Evolutionary conservation across 2,888 invertebrate species (phyloP).

Genomic region (Sminthurides aquaticus): DNA sequence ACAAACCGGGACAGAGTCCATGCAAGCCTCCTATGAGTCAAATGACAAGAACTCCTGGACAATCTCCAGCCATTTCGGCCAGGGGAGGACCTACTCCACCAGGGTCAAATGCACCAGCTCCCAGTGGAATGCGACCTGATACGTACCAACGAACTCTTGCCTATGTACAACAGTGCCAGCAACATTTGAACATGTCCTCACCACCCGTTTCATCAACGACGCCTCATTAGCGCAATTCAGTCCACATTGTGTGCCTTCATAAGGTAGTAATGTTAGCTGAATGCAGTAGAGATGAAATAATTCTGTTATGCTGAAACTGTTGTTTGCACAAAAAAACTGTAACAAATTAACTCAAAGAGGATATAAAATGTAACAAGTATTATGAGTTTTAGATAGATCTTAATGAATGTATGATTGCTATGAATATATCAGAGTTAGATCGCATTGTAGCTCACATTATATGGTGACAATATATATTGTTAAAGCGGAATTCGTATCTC

Average conservation of each 20-base stretch:
- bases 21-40: slow-evolving; percentile 17
- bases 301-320: neutral
- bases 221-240: neutral
- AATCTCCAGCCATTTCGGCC: slow-evolving; percentile 7
- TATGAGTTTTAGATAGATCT: no score
- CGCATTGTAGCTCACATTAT: no score
- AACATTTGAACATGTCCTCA: slow-evolving; percentile 9
- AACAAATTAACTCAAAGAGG: neutral
- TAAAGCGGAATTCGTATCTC: no score
- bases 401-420: no score
- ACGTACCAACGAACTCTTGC: slow-evolving; percentile 82
- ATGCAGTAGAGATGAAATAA: neutral
- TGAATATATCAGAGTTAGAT: no score
- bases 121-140: slow-evolving; percentile 65
- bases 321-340: slow-evolving; percentile 4
- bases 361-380: neutral
- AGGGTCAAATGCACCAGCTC: neutral
- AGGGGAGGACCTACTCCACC: slow-evolving; percentile 3
- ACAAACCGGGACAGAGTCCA: slow-evolving; percentile 15
- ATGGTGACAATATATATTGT: no score
- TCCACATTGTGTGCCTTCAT: neutral
- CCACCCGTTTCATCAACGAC: slow-evolving; percentile 17
- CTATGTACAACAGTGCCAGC: slow-evolving; percentile 75
- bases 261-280: neutral
- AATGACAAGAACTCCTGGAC: slow-evolving; percentile 11